A percentile compares a stretch with the other conserved stretches of the same genome.
Conservation (phyloP, 2,113 vertebrate genomes). For the Numida meleagris region DNA sequence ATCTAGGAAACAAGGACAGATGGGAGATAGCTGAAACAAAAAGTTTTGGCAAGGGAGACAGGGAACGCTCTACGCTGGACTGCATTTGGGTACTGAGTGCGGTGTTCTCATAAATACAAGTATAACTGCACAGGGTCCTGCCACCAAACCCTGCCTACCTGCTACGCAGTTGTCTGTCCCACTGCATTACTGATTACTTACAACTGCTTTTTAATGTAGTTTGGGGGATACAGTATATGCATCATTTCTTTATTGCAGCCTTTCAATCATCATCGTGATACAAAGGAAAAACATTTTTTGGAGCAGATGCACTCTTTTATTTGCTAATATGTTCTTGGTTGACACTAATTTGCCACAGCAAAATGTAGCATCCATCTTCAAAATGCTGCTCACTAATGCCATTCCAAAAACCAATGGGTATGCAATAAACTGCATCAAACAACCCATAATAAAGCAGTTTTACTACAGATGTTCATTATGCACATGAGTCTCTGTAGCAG, state of each 20-base stretch:
- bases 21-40: neutral
- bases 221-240: slow-evolving; percentile 33
- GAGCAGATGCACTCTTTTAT: slow-evolving; percentile 61
- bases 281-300: slow-evolving; percentile 25
- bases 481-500: slow-evolving; percentile 47
- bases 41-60: neutral
- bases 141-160: neutral
- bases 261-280: slow-evolving; percentile 47
- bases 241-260: slow-evolving; percentile 54
- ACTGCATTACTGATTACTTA: neutral
- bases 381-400: slow-evolving; percentile 37
- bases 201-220: slow-evolving; percentile 51
- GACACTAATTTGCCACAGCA: slow-evolving; percentile 33
- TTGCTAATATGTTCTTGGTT: slow-evolving; percentile 61
- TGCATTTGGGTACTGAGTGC: neutral
- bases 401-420: slow-evolving; percentile 46
- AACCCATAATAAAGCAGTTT: slow-evolving; percentile 54
- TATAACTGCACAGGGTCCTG: neutral
- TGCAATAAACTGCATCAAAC: slow-evolving; percentile 38
- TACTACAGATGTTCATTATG: slow-evolving; percentile 73
- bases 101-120: neutral
- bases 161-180: neutral
- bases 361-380: slow-evolving; percentile 42
- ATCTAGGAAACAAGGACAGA: slow-evolving; percentile 18
- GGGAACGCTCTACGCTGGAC: neutral